phyloP scores from a whole-genome alignment of 2,888 invertebrate species.

The Drosophila barbarae region DNA sequence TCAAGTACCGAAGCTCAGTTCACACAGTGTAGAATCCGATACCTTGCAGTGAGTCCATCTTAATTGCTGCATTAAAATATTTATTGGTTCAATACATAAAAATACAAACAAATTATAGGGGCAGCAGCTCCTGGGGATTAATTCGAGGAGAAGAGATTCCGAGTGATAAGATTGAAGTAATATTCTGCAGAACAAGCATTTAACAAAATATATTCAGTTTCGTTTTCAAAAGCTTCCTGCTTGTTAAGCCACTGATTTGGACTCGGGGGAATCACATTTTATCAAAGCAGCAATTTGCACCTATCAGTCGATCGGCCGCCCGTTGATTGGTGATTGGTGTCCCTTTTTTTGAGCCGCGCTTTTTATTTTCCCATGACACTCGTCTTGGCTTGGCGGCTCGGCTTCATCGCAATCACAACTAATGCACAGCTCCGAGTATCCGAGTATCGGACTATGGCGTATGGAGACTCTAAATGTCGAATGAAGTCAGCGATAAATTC shows the following conservation, averaged over 20 bases:
- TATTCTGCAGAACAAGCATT: background rate
- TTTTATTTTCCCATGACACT: conserved; percentile 56
- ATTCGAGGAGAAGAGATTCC: background rate
- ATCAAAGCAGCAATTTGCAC: conserved; percentile 35
- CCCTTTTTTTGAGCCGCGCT: conserved; percentile 22
- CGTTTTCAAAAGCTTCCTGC: conserved; percentile 8
- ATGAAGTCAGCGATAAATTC: conserved; percentile 61
- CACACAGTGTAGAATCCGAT: conserved; percentile 14
- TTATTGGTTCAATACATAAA: background rate
- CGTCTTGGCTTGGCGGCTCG: conserved; percentile 21
- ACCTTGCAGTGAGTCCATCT: conserved; percentile 1
- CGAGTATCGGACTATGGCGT: conserved; percentile 1
- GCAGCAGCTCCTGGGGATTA: background rate
- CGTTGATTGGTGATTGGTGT: conserved; percentile 23
- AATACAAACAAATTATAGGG: background rate
- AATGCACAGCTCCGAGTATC: conserved; percentile 24
- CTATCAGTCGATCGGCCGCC: conserved; percentile 28
- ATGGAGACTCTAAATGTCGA: conserved; percentile 56
- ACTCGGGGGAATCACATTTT: conserved; percentile 32
- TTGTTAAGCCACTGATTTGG: conserved; percentile 17
- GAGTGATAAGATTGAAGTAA: background rate
- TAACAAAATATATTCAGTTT: conserved; percentile 2
- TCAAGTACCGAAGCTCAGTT: conserved; percentile 37
- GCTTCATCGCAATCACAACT: conserved; percentile 37
- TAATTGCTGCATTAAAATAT: conserved; percentile 11